These are phyloP conservation scores for Chrysocyon brachyurus DNA, from an alignment of 2,797 vertebrate genomes.

Conservation along the genomic window DNA sequence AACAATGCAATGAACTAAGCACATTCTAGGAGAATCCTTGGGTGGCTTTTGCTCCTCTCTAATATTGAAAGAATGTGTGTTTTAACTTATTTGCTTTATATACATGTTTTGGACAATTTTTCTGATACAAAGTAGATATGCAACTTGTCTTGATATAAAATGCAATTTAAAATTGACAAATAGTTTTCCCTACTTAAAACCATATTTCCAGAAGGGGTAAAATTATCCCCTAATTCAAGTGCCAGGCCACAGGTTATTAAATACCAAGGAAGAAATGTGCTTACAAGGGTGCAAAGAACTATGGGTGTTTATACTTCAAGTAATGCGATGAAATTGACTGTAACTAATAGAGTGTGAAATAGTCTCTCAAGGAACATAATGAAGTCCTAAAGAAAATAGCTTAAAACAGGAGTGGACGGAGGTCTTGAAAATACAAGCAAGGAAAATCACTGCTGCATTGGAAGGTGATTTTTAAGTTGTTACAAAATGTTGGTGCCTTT, in stretches of 20 bases:
- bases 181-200: slow-evolving; percentile 20
- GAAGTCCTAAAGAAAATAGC: slow-evolving; percentile 68
- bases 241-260: slow-evolving; percentile 68
- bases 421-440: slow-evolving; percentile 61
- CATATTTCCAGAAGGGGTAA: slow-evolving; percentile 4
- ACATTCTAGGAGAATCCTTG: background rate
- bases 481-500: slow-evolving; percentile 15
- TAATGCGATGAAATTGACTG: slow-evolving; percentile 81
- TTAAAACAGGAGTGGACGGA: slow-evolving; percentile 63
- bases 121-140: background rate
- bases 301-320: slow-evolving; percentile 70
- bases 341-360: slow-evolving; percentile 83
- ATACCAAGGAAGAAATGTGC: slow-evolving; percentile 59
- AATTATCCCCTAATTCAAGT: slow-evolving; percentile 60
- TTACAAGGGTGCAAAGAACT: slow-evolving; percentile 62
- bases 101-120: background rate
- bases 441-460: slow-evolving; percentile 14
- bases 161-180: slow-evolving; percentile 22
- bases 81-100: background rate
- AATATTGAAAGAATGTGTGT: background rate
- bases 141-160: background rate
- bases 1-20: background rate
- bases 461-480: slow-evolving; percentile 63
- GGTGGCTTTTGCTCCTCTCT: background rate
- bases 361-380: slow-evolving; percentile 77